Base-by-base conservation (phyloP, 1,140 invertebrate species). In the Halyomorpha halys region DNA sequence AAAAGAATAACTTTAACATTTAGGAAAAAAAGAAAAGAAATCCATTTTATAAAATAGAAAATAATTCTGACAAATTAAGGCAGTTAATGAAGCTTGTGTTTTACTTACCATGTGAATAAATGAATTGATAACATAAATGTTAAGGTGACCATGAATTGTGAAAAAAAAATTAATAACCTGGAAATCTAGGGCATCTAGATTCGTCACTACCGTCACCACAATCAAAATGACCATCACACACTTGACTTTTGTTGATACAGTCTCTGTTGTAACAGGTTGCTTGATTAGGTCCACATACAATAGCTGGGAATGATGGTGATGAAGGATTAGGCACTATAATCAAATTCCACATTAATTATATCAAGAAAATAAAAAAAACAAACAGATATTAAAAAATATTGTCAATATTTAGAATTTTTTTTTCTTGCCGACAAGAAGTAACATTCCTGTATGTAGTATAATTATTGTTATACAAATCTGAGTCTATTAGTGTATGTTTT, bases 151-250 rank as follows among this genome's bases (percentile, higher is more conserved):
- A 65, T 62, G 30, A 14, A 54, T 30, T 54, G 59, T 19, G 4
- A n/a, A 67, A 18, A 63, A 14, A n/a, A 65, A n/a, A n/a, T n/a
- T n/a, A n/a, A 44, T 54, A 6, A 44, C n/a, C 60, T 15, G 8
- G 25, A 34, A 34, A 19, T 9, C 15, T 77, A 87, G 90, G 85
- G 79, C 93, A 97, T 71, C 86, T 81, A 69, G 83, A 81, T 80
- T 97, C 94, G 76, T 97, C 94, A 4, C 90, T 93, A 18, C 85
- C 82, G 75, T 97, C 94, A 14, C 80, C 77, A 72, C 94, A 97
- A 71, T 94, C 88, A 9, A 76, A 76, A 56, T 80, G 80, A 11
- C 87, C 86, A 73, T 97, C 86, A 73, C 94, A 97, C 23, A 95
- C 83, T 62, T 81, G 79, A 3, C 79, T 74, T 72, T 87, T 89